Evolutionary conservation across 2,113 vertebrate species (phyloP).

Genomic region (Callipepla californica): DNA sequence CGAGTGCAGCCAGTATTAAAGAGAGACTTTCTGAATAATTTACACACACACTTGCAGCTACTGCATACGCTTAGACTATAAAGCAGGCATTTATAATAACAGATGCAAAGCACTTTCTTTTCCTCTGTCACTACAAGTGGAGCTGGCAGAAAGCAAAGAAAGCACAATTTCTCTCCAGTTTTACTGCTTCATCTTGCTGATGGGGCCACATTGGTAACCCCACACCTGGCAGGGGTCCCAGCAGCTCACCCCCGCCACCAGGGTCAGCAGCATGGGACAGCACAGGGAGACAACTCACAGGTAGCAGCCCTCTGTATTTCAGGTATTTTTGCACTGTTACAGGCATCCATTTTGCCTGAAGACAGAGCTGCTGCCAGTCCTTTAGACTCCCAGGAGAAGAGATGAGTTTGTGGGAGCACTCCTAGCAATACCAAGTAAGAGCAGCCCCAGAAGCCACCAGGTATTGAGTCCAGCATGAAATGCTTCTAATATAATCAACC

Average conservation of each 20-base stretch:
- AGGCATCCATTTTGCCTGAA: neutral
- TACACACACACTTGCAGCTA: neutral
- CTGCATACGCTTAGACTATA: conserved; percentile 23
- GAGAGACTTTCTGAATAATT: conserved; percentile 61
- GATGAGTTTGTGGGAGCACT: neutral
- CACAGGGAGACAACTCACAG: neutral
- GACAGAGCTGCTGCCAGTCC: neutral
- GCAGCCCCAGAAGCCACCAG: neutral
- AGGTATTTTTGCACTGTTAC: neutral
- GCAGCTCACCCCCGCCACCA: neutral
- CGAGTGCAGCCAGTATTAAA: neutral
- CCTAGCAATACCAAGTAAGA: neutral
- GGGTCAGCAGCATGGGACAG: neutral
- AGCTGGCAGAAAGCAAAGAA: neutral
- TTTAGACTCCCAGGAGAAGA: neutral
- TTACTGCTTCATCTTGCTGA: neutral
- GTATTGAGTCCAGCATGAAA: neutral
- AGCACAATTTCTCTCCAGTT: neutral
- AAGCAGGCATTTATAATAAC: conserved; percentile 25
- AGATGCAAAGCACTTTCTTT: neutral
- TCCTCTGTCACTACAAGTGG: neutral
- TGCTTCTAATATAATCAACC: neutral
- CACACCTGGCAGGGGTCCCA: neutral
- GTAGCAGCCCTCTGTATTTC: neutral
- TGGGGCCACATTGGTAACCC: neutral